phyloP scores from a whole-genome alignment of 2,888 invertebrate genomes.

The Polydrusus pterygomalis region DNA sequence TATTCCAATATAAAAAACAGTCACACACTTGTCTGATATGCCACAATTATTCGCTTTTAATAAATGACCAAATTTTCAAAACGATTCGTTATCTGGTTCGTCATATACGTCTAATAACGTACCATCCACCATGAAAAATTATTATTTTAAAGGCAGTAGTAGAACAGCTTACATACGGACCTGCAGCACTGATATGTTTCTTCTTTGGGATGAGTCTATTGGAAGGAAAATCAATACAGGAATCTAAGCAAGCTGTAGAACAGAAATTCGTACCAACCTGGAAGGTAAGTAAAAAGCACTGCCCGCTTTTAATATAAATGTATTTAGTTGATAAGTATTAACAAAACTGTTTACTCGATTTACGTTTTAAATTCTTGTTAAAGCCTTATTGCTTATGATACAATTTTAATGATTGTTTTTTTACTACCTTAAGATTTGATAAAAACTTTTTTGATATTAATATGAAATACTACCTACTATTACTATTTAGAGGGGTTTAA shows the following conservation, averaged over 20 bases:
- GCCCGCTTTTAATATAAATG: neutral
- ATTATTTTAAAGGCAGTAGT: conserved; percentile 70
- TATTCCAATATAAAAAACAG: too few relatives aligned
- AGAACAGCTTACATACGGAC: conserved; percentile 78
- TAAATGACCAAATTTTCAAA: too few relatives aligned
- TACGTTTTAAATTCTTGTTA: neutral
- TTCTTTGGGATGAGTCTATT: conserved; percentile 77
- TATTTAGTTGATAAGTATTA: neutral
- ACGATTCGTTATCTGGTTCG: too few relatives aligned
- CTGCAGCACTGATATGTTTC: conserved; percentile 76
- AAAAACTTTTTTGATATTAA: neutral
- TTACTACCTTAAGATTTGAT: neutral
- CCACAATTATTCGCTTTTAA: too few relatives aligned
- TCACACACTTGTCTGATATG: too few relatives aligned
- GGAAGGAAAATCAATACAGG: conserved; percentile 73
- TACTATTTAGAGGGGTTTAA: neutral
- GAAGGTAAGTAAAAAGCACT: conserved; percentile 68
- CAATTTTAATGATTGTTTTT: neutral
- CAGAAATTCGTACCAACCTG: conserved; percentile 77
- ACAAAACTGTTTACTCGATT: neutral
- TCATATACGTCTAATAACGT: too few relatives aligned
- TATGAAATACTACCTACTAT: too few relatives aligned
- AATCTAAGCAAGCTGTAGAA: conserved; percentile 74
- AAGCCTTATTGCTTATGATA: too few relatives aligned
- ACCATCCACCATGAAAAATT: too few relatives aligned